Evolutionary conservation across 2,888 invertebrate genomes (phyloP).

Genomic region (Orthosia cruda): DNA sequence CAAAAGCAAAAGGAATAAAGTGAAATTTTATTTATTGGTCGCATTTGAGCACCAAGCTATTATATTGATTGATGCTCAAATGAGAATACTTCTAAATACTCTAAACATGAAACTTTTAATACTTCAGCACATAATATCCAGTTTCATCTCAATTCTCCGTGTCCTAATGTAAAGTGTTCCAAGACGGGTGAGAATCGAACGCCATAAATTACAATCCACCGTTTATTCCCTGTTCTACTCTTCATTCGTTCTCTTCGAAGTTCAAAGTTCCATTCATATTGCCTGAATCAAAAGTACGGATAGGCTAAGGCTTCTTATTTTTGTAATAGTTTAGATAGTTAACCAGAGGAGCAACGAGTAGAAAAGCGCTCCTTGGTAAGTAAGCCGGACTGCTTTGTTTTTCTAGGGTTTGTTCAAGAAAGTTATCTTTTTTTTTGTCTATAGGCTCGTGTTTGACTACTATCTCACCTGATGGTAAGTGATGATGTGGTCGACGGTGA

Average conservation of each 20-base stretch:
- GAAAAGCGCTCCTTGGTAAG: constrained; percentile 21
- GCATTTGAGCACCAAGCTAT: no score
- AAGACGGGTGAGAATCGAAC: constrained; percentile 45
- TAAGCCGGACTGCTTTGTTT: not conserved
- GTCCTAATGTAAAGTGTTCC: constrained; percentile 46
- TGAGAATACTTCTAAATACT: no score
- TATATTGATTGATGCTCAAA: no score
- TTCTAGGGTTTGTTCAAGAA: no score
- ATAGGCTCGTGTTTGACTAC: no score
- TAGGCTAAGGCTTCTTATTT: constrained; percentile 53
- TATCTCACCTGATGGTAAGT: no score
- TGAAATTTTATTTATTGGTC: no score
- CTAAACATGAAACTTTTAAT: not conserved
- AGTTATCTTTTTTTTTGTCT: no score
- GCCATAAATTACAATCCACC: constrained; percentile 66
- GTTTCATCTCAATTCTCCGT: constrained; percentile 30
- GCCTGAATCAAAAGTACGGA: constrained; percentile 67
- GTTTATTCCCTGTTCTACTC: constrained; percentile 62
- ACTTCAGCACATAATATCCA: constrained; percentile 22
- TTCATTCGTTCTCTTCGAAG: constrained; percentile 61
- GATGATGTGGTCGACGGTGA: no score
- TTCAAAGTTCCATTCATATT: constrained; percentile 69
- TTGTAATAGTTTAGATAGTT: constrained; percentile 55
- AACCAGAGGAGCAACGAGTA: constrained; percentile 16
- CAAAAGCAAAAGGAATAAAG: not conserved